These are phyloP conservation scores for Thamnophis elegans DNA, from an alignment of 2,797 vertebrate genomes.

Conservation along the genomic window DNA sequence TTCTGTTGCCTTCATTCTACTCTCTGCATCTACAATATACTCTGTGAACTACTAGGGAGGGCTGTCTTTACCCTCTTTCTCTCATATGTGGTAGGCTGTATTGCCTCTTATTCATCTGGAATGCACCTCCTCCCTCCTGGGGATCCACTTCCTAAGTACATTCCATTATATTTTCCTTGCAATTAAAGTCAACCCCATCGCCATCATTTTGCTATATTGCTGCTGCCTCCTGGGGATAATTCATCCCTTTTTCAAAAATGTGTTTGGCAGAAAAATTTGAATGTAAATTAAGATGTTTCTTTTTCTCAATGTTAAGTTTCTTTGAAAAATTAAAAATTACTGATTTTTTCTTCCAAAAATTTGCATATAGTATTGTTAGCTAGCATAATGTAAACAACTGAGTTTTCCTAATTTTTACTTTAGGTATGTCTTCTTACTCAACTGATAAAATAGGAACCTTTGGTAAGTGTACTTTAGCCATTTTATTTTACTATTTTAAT, in stretches of 20 bases:
- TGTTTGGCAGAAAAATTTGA: not conserved
- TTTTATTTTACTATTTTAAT: not conserved
- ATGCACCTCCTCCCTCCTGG: no score
- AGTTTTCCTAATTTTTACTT: not conserved
- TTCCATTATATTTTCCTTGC: not conserved
- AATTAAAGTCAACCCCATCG: not conserved
- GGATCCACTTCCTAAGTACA: no score
- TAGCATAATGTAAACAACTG: not conserved
- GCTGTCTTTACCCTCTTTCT: no score
- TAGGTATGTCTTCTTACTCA: not conserved
- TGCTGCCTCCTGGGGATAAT: not conserved
- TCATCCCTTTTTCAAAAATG: not conserved
- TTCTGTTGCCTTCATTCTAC: no score
- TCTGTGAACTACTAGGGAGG: no score
- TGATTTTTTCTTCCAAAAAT: not conserved
- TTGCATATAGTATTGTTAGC: not conserved
- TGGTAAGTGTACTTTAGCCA: not conserved
- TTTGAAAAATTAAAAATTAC: not conserved
- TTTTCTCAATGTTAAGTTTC: not conserved
- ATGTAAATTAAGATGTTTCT: not conserved
- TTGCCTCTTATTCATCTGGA: no score
- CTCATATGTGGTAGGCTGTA: no score
- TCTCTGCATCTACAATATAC: no score
- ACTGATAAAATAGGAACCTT: accelerated
- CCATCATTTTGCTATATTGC: not conserved